phyloP scores from a whole-genome alignment of 2,888 invertebrate genomes.

The Ornithoptera alexandrae region DNA sequence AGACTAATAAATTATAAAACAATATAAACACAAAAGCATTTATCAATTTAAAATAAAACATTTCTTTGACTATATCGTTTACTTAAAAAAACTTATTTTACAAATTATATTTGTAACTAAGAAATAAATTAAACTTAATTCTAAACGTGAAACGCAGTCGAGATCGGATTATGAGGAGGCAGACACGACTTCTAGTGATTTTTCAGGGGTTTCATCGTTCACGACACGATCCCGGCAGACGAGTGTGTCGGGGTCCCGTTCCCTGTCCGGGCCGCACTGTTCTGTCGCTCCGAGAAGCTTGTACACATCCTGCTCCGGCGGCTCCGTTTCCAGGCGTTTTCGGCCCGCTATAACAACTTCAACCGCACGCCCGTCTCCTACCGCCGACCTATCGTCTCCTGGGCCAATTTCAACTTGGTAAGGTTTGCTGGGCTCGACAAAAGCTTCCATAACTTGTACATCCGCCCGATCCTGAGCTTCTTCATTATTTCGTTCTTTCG shows the following conservation, averaged over 20 bases:
- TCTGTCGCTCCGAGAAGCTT: conserved; percentile 84
- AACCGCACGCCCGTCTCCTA: conserved; percentile 51
- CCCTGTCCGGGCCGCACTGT: conserved; percentile 87
- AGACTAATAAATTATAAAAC: no score
- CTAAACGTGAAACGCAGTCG: conserved; percentile 31
- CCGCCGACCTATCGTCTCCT: conserved; percentile 44
- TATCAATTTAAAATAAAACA: conserved; percentile 3
- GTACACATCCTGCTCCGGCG: conserved; percentile 56
- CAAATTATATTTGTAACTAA: conserved; percentile 29
- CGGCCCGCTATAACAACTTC: conserved; percentile 68
- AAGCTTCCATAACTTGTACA: conserved; percentile 71
- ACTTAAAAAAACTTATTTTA: conserved; percentile 33
- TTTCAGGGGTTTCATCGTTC: conserved; percentile 30
- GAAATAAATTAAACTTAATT: conserved; percentile 48
- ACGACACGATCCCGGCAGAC: conserved; percentile 61
- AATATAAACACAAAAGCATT: neutral
- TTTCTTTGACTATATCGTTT: conserved; percentile 26
- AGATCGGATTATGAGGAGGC: conserved; percentile 43
- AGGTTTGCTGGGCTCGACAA: conserved; percentile 84
- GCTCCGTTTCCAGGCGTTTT: conserved; percentile 49
- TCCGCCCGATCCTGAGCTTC: conserved; percentile 63
- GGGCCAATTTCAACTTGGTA: conserved; percentile 83
- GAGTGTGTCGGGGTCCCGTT: conserved; percentile 84
- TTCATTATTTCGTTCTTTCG: conserved; percentile 36
- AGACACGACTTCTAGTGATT: conserved; percentile 52